These are phyloP conservation scores for Stegana nigrithorax DNA, from an alignment of 2,888 invertebrate species.

Conservation along the genomic window DNA sequence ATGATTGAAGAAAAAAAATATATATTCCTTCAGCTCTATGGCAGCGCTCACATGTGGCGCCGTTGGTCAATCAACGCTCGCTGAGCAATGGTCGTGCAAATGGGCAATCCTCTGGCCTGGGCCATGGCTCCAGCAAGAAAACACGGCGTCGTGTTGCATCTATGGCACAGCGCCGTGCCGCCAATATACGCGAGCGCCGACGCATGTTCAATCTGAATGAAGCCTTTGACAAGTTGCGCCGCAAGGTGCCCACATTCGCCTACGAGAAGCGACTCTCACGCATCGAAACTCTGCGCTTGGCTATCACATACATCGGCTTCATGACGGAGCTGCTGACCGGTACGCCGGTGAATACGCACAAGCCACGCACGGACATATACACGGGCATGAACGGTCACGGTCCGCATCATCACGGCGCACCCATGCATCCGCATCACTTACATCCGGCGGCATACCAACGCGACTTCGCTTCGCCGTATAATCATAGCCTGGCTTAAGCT, in stretches of 20 bases:
- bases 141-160: constrained; percentile 89
- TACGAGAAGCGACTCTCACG: constrained; percentile 95
- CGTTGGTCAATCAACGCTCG: constrained; percentile 66
- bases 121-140: constrained; percentile 74
- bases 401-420: constrained; percentile 48
- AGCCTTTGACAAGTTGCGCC: constrained; percentile 91
- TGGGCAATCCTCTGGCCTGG: constrained; percentile 35
- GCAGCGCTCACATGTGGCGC: constrained; percentile 72
- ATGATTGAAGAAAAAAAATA: background rate
- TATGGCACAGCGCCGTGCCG: constrained; percentile 89
- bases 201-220: constrained; percentile 97
- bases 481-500: constrained; percentile 61
- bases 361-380: constrained; percentile 64
- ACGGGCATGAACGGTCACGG: constrained; percentile 63
- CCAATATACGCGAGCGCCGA: constrained; percentile 91
- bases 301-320: constrained; percentile 96
- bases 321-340: constrained; percentile 91
- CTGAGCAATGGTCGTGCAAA: constrained; percentile 47
- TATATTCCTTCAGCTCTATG: constrained; percentile 66
- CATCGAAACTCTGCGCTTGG: constrained; percentile 93
- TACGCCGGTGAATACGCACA: constrained; percentile 69
- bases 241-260: constrained; percentile 95
- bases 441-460: constrained; percentile 66
- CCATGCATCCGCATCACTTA: constrained; percentile 62
- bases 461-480: constrained; percentile 67